phyloP scores from a whole-genome alignment of 2,888 invertebrate genomes.

The Odontothrips loti region DNA sequence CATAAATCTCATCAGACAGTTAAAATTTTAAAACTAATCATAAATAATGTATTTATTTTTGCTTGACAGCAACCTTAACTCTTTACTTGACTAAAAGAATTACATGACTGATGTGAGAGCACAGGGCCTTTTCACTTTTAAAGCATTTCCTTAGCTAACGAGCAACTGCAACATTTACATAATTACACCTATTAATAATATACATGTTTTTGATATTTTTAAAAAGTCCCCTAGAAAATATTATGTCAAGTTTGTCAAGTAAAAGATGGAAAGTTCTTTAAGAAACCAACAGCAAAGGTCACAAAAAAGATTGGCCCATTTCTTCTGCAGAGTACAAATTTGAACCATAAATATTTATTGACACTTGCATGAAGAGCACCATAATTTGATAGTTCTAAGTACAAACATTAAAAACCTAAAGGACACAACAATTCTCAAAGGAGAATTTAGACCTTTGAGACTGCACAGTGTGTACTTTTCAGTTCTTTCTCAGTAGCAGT shows the following conservation, averaged over 20 bases:
- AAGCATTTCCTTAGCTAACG: neutral
- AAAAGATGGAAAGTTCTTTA: neutral
- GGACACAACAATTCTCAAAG: too few relatives aligned
- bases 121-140: neutral
- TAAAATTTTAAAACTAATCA: conserved; percentile 1
- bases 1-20: neutral
- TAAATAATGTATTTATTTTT: neutral
- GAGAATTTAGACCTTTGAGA: too few relatives aligned
- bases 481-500: conserved; percentile 2
- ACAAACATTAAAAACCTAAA: too few relatives aligned
- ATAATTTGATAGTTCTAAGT: too few relatives aligned
- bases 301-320: too few relatives aligned
- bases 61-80: conserved; percentile 9
- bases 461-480: neutral
- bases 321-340: too few relatives aligned
- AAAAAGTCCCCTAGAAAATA: conserved; percentile 7
- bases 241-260: neutral
- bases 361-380: too few relatives aligned
- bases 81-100: conserved; percentile 12
- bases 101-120: conserved; percentile 7
- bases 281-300: too few relatives aligned
- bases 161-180: neutral
- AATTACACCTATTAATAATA: conserved; percentile 17
- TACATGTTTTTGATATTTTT: conserved; percentile 8
- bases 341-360: too few relatives aligned